A percentile compares a stretch with the other conserved stretches of the same genome.
These are phyloP conservation scores for Chaunax sp. DNA, from an alignment of 2,797 vertebrate species.

Conservation along the genomic window DNA sequence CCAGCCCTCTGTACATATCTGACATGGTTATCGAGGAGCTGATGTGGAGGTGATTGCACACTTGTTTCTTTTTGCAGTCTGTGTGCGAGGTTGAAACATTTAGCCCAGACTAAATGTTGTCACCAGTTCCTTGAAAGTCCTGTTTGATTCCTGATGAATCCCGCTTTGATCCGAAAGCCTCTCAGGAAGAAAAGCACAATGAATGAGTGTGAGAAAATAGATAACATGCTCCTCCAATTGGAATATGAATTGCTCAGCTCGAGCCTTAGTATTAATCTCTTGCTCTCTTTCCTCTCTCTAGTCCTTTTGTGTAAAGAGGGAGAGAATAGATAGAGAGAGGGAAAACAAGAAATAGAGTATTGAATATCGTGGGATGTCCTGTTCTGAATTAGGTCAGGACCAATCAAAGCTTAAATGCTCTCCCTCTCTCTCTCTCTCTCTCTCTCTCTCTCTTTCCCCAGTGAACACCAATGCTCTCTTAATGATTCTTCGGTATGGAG, in stretches of 20 bases:
- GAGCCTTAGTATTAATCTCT: conserved; percentile 76
- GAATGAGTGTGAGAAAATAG: conserved; percentile 74
- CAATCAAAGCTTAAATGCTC: conserved; percentile 80
- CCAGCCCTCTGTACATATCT: conserved; percentile 70
- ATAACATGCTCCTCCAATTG: conserved; percentile 71
- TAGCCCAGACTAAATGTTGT: conserved; percentile 36
- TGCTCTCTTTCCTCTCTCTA: conserved; percentile 73
- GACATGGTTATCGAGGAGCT: conserved; percentile 67
- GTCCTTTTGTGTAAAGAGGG: conserved; percentile 62
- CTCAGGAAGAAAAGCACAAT: conserved; percentile 58
- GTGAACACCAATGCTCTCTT: conserved; percentile 28
- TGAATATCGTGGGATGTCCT: conserved; percentile 84
- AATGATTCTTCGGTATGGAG: conserved; percentile 63
- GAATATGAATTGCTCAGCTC: conserved; percentile 77
- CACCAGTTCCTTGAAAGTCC: conserved; percentile 60
- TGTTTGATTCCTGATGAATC: conserved; percentile 60
- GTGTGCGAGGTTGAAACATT: conserved; percentile 40
- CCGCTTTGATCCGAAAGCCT: conserved; percentile 56
- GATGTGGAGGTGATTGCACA: conserved; percentile 60
- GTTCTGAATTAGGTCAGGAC: conserved; percentile 84
- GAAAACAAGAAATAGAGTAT: conserved; percentile 52
- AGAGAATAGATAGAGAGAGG: conserved; percentile 16
- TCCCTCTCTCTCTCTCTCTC: conserved; percentile 27
- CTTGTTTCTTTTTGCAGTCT: conserved; percentile 54
- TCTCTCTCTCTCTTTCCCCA: conserved; percentile 7